Conservation (phyloP, 2,888 invertebrate genomes). For the Hybos culiciformis region DNA sequence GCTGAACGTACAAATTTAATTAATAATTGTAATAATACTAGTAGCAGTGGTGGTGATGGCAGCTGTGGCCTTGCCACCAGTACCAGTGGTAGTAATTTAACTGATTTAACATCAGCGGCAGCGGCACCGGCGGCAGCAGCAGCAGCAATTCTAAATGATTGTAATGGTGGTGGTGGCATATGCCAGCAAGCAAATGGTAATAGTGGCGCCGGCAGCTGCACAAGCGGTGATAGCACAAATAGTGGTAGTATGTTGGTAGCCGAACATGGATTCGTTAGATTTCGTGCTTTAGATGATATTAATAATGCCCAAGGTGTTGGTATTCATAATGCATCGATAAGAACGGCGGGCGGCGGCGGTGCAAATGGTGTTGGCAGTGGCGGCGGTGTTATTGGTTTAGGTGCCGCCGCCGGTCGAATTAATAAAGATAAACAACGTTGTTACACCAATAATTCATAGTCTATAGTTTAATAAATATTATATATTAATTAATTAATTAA, state of each 20-base stretch:
- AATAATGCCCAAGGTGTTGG: constrained; percentile 21
- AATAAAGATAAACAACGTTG: constrained; percentile 18
- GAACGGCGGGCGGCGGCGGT: constrained; percentile 14
- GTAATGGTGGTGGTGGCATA: constrained; percentile 14
- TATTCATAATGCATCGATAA: constrained; percentile 22
- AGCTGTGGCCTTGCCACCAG: constrained; percentile 14
- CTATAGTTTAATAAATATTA: constrained; percentile 9
- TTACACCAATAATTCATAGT: constrained; percentile 20
- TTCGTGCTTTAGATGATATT: constrained; percentile 52
- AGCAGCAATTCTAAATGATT: constrained; percentile 9
- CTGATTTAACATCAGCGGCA: constrained; percentile 19
- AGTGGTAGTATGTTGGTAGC: constrained; percentile 71
- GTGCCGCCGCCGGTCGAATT: constrained; percentile 13
- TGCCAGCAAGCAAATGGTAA: too few relatives aligned
- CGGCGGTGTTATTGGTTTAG: too few relatives aligned
- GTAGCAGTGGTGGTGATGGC: constrained; percentile 9
- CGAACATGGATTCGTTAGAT: constrained; percentile 78
- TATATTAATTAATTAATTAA: not conserved
- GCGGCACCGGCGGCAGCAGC: constrained; percentile 4
- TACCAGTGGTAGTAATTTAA: constrained; percentile 16
- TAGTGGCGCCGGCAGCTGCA: constrained; percentile 32
- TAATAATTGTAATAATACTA: constrained; percentile 16
- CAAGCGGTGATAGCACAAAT: constrained; percentile 39
- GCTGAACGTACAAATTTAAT: constrained; percentile 29
- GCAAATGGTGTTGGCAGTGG: too few relatives aligned